These are phyloP conservation scores for Tanaodytes sp. DNA, from an alignment of 2,888 invertebrate species.

Conservation along the genomic window DNA sequence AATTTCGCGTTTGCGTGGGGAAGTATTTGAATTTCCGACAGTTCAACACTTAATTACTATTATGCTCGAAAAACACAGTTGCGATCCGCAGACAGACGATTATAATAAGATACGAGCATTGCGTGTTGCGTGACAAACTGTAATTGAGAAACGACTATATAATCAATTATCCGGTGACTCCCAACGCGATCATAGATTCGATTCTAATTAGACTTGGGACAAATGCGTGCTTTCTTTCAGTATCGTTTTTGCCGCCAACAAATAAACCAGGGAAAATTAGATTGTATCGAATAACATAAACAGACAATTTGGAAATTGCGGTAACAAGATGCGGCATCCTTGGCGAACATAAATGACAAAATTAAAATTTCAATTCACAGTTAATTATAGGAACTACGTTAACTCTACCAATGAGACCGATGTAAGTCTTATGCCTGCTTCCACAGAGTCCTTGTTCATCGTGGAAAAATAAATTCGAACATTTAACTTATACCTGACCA, in stretches of 20 bases:
- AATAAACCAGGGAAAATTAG: no score
- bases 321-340: no score
- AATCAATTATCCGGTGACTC: conserved; percentile 40
- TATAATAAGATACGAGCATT: conserved; percentile 27
- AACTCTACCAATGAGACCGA: no score
- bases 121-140: conserved; percentile 48
- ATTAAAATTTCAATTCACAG: no score
- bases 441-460: no score
- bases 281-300: no score
- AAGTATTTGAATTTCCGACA: conserved; percentile 12
- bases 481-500: no score
- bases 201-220: conserved; percentile 44
- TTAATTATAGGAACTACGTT: no score
- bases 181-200: conserved; percentile 29
- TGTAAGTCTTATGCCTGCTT: no score
- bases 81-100: conserved; percentile 14
- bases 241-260: conserved; percentile 27
- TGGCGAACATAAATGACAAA: no score
- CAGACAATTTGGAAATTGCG: no score
- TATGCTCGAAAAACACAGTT: conserved; percentile 19
- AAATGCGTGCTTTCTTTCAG: conserved; percentile 24
- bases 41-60: conserved; percentile 31
- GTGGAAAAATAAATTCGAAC: no score
- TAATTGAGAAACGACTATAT: conserved; percentile 40
- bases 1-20: conserved; percentile 3